phyloP scores from a whole-genome alignment of 2,888 invertebrate species.

The Eurois occulta region DNA sequence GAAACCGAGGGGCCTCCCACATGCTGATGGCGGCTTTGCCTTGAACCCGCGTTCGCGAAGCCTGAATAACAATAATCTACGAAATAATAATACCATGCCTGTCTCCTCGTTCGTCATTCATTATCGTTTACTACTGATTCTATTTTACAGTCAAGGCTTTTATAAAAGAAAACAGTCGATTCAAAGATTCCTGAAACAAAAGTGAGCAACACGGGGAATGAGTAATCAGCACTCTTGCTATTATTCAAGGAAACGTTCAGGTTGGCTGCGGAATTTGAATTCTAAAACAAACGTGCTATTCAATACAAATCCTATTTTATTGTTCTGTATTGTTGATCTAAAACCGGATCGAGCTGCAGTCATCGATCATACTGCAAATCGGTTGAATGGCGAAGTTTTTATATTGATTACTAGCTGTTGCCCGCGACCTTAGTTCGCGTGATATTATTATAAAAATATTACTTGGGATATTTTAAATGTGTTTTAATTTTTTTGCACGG shows the following conservation, averaged over 20 bases:
- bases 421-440: too few relatives aligned
- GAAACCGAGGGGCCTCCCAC: slow-evolving; percentile 79
- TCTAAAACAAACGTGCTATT: slow-evolving; percentile 78
- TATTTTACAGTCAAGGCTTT: slow-evolving; percentile 42
- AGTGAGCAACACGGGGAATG: slow-evolving; percentile 56
- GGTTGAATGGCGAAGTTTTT: slow-evolving; percentile 54
- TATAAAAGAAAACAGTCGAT: slow-evolving; percentile 37
- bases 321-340: slow-evolving; percentile 72
- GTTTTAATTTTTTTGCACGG: background rate
- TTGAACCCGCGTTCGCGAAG: slow-evolving; percentile 82
- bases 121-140: slow-evolving; percentile 49
- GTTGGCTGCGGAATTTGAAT: slow-evolving; percentile 69
- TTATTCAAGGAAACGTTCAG: slow-evolving; percentile 72
- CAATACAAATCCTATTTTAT: slow-evolving; percentile 73
- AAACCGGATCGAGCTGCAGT: slow-evolving; percentile 71
- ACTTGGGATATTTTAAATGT: background rate
- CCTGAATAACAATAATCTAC: slow-evolving; percentile 80
- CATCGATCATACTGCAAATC: slow-evolving; percentile 66
- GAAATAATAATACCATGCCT: slow-evolving; percentile 68
- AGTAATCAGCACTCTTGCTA: slow-evolving; percentile 69
- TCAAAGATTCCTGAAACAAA: slow-evolving; percentile 52
- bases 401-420: slow-evolving; percentile 28
- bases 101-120: slow-evolving; percentile 52
- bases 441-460: background rate
- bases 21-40: slow-evolving; percentile 72